Percentiles rank a stretch among this genome's conserved stretches.
These are phyloP conservation scores for Malaclemys terrapin DNA, from an alignment of 2,113 vertebrate species.

Conservation along the genomic window DNA sequence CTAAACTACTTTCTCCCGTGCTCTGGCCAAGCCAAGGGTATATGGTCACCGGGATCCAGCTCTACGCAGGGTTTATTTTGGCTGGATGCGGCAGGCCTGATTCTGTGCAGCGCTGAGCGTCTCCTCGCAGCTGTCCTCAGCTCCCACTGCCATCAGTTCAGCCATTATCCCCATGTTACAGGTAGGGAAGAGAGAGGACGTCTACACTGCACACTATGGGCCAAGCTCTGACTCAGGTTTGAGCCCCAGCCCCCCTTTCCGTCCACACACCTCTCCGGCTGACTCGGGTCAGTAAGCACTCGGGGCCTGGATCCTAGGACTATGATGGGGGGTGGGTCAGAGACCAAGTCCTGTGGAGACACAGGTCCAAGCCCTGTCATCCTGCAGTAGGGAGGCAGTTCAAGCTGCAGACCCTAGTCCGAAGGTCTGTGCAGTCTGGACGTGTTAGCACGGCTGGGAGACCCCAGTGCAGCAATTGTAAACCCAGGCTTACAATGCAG, in stretches of 20 bases:
- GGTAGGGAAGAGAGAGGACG: background rate
- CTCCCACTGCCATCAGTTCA: background rate
- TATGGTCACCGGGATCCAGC: background rate
- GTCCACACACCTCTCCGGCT: background rate
- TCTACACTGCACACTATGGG: background rate
- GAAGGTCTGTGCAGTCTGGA: background rate
- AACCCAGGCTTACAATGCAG: too few relatives aligned
- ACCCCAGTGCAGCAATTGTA: too few relatives aligned
- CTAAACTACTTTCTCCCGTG: background rate
- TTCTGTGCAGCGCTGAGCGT: background rate
- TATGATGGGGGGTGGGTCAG: too few relatives aligned
- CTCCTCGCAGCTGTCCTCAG: accelerated
- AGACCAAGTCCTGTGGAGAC: background rate
- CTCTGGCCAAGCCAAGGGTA: background rate
- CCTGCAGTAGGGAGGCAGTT: too few relatives aligned
- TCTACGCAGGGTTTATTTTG: background rate
- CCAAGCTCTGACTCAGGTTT: background rate
- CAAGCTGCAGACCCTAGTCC: too few relatives aligned
- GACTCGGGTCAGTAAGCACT: background rate
- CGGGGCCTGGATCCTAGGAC: background rate
- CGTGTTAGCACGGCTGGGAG: too few relatives aligned
- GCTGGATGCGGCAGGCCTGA: background rate
- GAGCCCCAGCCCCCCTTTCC: background rate
- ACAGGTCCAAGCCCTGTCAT: background rate
- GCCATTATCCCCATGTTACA: background rate